Percentiles rank a stretch among this genome's conserved stretches.
Conservation (phyloP, 1,140 invertebrate genomes). For the Luehdorfia chinensis region DNA sequence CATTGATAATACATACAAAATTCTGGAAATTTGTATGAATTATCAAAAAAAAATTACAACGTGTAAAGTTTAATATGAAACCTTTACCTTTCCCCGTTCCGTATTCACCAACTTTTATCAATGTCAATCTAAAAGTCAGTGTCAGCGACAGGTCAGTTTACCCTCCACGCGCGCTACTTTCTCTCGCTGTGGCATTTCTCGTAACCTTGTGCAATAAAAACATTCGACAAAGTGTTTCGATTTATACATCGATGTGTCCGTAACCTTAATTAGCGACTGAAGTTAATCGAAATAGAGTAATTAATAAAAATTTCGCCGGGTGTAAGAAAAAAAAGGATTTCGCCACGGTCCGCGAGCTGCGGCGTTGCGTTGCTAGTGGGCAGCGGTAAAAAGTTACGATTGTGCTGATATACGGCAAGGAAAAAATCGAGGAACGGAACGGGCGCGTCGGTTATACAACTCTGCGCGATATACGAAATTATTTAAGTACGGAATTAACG, state of each 20-base stretch:
- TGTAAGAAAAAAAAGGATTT: conserved; percentile 17
- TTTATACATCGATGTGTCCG: conserved; percentile 7
- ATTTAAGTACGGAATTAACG: conserved; percentile 6
- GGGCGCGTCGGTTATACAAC: not conserved
- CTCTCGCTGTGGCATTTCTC: conserved; percentile 16
- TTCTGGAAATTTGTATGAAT: too few relatives aligned
- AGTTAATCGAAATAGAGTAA: conserved; percentile 26
- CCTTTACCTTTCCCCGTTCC: conserved; percentile 28
- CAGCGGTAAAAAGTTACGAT: conserved; percentile 6
- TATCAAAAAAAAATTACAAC: too few relatives aligned
- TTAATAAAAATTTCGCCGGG: conserved; percentile 23
- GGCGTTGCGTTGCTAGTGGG: not conserved
- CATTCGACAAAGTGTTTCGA: conserved; percentile 14
- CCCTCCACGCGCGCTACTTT: too few relatives aligned
- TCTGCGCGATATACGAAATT: not conserved
- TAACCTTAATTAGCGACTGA: conserved; percentile 19
- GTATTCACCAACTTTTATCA: conserved; percentile 26
- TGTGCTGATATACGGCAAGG: conserved; percentile 4
- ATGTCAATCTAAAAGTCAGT: conserved; percentile 46
- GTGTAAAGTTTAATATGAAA: too few relatives aligned
- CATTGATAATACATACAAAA: too few relatives aligned
- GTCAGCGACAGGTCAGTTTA: conserved; percentile 26
- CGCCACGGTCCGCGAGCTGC: conserved; percentile 14
- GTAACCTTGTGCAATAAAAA: conserved; percentile 8
- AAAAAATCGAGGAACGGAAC: not conserved